Percentiles rank a stretch among this genome's conserved stretches.
Evolutionary conservation across 2,888 invertebrate species (phyloP).

Genomic region (Achlya flavicornis): DNA sequence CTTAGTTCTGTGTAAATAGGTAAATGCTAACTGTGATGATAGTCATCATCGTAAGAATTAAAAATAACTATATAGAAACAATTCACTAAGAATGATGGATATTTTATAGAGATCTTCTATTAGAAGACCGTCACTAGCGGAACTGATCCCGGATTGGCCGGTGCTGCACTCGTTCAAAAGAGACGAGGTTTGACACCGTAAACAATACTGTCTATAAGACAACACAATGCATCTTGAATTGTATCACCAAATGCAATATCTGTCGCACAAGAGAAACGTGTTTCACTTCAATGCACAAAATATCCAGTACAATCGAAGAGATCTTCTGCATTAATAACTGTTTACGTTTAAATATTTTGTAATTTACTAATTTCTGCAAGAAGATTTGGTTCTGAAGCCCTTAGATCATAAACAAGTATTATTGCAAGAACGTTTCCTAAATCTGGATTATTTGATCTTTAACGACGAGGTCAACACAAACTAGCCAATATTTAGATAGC

Average conservation of each 20-base stretch:
- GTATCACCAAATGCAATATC: slow-evolving; percentile 69
- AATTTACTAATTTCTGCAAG: neutral
- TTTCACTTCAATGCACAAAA: slow-evolving; percentile 51
- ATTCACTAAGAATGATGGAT: slow-evolving; percentile 68
- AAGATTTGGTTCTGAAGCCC: neutral
- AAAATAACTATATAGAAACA: slow-evolving; percentile 9
- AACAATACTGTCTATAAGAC: slow-evolving; percentile 57
- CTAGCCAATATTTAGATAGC: slow-evolving; percentile 62
- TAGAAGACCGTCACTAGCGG: slow-evolving; percentile 95
- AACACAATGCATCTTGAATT: slow-evolving; percentile 77
- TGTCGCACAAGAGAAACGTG: slow-evolving; percentile 64
- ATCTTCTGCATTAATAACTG: slow-evolving; percentile 41
- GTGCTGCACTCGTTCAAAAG: slow-evolving; percentile 92
- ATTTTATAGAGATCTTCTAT: slow-evolving; percentile 81
- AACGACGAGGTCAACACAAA: slow-evolving; percentile 47
- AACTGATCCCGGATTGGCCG: slow-evolving; percentile 98
- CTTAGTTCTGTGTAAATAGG: neutral
- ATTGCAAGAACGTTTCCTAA: slow-evolving; percentile 28
- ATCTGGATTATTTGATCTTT: slow-evolving; percentile 48
- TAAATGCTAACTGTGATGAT: neutral
- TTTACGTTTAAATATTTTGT: slow-evolving; percentile 16
- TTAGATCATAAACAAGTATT: slow-evolving; percentile 20
- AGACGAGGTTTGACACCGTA: slow-evolving; percentile 91
- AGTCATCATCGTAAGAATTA: too few relatives aligned
- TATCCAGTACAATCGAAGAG: slow-evolving; percentile 52